Percentiles rank a stretch among this genome's conserved stretches.
Evolutionary conservation across 2,888 invertebrate species (phyloP).

Genomic region (Scelioninae gen. 2): DNA sequence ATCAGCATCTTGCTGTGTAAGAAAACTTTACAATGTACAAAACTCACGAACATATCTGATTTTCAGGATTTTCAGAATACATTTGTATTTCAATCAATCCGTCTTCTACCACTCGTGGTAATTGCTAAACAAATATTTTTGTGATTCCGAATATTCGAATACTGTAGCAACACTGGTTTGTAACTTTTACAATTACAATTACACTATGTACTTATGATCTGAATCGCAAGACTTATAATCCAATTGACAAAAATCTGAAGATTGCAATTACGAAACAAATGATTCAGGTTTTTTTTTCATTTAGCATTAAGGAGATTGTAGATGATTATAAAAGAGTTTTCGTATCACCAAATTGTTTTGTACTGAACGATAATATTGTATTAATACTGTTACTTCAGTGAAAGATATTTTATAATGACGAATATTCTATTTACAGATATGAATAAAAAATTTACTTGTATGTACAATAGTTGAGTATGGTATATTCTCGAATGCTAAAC

Average conservation of each 20-base stretch:
- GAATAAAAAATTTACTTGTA: conserved; percentile 9
- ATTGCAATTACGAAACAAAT: background rate
- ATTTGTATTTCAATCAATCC: conserved; percentile 16
- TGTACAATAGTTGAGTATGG: conserved; percentile 7
- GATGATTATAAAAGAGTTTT: background rate
- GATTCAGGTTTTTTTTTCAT: background rate
- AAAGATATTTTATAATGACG: conserved; percentile 26
- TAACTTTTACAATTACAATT: background rate
- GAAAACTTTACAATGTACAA: conserved; percentile 24
- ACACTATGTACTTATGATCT: background rate
- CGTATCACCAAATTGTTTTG: conserved; percentile 14
- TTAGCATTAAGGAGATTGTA: background rate
- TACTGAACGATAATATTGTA: conserved; percentile 23
- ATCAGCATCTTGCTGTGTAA: conserved; percentile 9
- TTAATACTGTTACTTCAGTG: conserved; percentile 23
- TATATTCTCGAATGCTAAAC: background rate
- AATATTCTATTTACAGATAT: conserved; percentile 15
- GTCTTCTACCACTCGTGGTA: conserved; percentile 9
- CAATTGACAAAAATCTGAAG: background rate
- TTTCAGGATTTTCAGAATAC: conserved; percentile 14
- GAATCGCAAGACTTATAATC: conserved; percentile 1
- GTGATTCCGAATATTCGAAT: too few relatives aligned
- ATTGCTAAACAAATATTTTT: background rate
- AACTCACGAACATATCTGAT: conserved; percentile 20
- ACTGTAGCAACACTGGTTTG: too few relatives aligned